Evolutionary conservation across 2,113 vertebrate species (phyloP), one percentile per base, ranked within the genome.

Genomic region (Carlito syrichta): DNA sequence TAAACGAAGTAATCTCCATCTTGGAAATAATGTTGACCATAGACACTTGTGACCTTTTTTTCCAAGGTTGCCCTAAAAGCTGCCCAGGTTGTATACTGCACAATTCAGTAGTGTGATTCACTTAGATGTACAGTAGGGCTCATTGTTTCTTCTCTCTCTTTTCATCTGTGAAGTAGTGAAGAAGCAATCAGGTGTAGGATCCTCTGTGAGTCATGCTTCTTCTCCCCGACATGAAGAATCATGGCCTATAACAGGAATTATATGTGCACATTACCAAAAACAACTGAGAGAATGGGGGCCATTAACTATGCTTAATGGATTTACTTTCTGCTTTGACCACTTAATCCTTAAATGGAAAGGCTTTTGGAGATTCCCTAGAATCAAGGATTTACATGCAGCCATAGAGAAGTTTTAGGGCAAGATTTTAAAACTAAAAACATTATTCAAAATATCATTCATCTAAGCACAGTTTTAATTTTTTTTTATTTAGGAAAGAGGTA

Each of bases 271-370:
- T 56, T 50, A 68, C 77, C n/a, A 25, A 76, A 92, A 62, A 9
- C 45, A 74, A 85, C 32, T 0, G 2, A 63, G 56, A 45, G 74
- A 78, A 87, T 30, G 81, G 35, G 30, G 9, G 20, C 5, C 58
- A 91, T 68, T 54, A 91, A 56, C 74, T 30, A 35, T 27, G 68
- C n/a, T 58, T 62, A 77, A 32, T 54, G 60, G 43, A 56, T 86
- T 96, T 78, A 52, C 30, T 89, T 95, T 95, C 60, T 85, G 45
- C 43, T 96, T 77, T 87, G 45, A 35, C n/a, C 54, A 62, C n/a
- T 88, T 95, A 77, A 90, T 96, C 94, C 85, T 96, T 96, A 94
- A 96, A 86, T 96, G 86, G 52, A 93, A 68, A 76, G 66, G 10
- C 20, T 85, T 89, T 91, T 14, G 22, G n/a, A 54, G 50, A 50